Evolutionary conservation across 2,888 invertebrate genomes (phyloP), one percentile per base, ranked within the genome.

Genomic region (Synergus laeviventris): DNA sequence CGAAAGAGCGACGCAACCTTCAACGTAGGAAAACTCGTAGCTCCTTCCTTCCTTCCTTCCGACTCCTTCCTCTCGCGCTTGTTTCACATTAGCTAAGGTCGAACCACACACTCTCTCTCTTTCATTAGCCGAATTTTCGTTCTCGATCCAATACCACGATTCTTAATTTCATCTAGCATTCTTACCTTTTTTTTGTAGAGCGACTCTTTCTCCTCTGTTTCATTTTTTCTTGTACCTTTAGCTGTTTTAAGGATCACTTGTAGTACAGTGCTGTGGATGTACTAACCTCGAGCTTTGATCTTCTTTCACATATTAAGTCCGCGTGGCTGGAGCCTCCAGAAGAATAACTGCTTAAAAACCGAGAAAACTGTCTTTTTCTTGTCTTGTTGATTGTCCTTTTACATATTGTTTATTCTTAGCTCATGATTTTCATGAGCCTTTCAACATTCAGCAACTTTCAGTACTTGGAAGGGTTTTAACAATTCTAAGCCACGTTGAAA

Each of bases 1-100:
- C 61, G 61, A 66, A 49, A 49, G 64, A 70, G 49, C 70, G 45
- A 70, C 39, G 66, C 81, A 81, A 81, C 81, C 81, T 81, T 81
- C 81, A 81, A 75, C 78, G 78, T 78, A 77, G 61, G 75, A 73
- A 76, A 75, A 64, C 80, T 76, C 78, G 76, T 79, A 78, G 76
- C 78, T 76, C 77, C 66, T 79, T 76, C 78, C 76, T 60, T 75
- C 73, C 75, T 74, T 75, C 75, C 76, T 45, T 54, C 78, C 64
- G 74, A 39, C 75, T 73, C 62, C 64, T 18, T 61, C 64, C 31
- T 74, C 79, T 74, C 76, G 39, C 73, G 18, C 77, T 76, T 61
- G 73, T 64, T 42, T 70, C 31, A 54, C 42, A 74, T 42, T 49
- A 70, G 70, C 49, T 70, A 70, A 70, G 49, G 70, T 70, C 49